Evolutionary conservation across 2,797 vertebrate genomes (phyloP).

Genomic region (Macropus fuliginosus): DNA sequence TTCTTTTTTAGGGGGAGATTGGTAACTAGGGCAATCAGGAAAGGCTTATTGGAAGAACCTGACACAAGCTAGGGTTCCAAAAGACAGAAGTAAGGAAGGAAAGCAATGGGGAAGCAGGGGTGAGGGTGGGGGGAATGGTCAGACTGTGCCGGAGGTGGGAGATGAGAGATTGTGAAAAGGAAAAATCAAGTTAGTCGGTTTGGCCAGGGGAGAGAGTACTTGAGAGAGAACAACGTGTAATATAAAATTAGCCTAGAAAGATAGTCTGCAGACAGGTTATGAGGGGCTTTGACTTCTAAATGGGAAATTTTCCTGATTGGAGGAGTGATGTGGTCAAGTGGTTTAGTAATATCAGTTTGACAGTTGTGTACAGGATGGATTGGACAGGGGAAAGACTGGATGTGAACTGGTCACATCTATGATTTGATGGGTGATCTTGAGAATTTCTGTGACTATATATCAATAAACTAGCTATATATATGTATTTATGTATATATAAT

Average conservation of each 20-base stretch:
- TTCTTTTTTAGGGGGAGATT: not conserved
- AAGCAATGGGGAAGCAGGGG: not conserved
- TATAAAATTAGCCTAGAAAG: not conserved
- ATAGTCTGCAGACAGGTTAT: not conserved
- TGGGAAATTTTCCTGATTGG: not conserved
- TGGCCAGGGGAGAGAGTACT: not conserved
- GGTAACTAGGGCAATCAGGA: not conserved
- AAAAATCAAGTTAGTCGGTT: not conserved
- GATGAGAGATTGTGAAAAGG: not conserved
- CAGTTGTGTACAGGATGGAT: not conserved
- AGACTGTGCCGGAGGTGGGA: not conserved
- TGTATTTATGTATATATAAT: too few relatives aligned
- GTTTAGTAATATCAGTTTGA: not conserved
- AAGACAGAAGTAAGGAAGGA: not conserved
- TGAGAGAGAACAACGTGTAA: not conserved
- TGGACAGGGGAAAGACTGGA: not conserved
- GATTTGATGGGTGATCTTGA: not conserved
- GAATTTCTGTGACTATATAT: not conserved
- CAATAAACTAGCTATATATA: too few relatives aligned
- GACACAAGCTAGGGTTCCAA: not conserved
- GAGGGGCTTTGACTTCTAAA: not conserved
- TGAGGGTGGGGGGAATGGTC: not conserved
- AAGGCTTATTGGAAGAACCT: not conserved
- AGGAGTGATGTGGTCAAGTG: not conserved
- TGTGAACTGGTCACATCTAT: not conserved